Base-by-base conservation (phyloP, 2,113 vertebrate genomes). In the Lepidothrix coronata region DNA sequence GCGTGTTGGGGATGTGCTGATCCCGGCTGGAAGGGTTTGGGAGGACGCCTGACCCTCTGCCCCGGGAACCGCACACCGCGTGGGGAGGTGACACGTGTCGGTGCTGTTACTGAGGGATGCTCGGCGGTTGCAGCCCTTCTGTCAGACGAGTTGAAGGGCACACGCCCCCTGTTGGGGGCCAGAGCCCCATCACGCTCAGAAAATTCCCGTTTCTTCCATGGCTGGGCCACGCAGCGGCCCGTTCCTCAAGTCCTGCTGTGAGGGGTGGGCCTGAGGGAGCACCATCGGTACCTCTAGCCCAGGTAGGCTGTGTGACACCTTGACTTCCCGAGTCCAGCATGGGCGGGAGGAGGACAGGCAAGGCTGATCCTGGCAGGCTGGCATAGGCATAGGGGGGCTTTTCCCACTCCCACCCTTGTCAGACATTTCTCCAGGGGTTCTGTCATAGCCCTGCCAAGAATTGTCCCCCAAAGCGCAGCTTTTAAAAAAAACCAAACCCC, bases 11-110 rank as follows among this genome's bases (percentile, higher is more conserved):
- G 55, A 12, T 0, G 0, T 3, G 21, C 49, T 77, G 27, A 6
- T 4, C 11, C 6, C 3, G 2, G 43, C n/a, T 75, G 6, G 51
- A 11, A 20, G 12, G 27, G 4, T 2, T 1, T 1, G 4, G 14
- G 57, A 55, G n/a, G 8, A 11, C 0, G 6, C 23, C 24, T 11
- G 7, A 33, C 2, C 4, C 35, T 57, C 31, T 48, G 43, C 37
- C 13, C 0, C 0, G 14, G 54, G 16, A 4, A 10, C 14, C 12
- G n/a, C 0, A 1, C 0, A 2, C 12, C 6, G 0, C 3, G 2
- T 3, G 19, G 37, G 65, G 48, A 58, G n/a, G 43, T 1, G 6
- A 14, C 0, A 15, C 0, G 0, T 16, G 27, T 9, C 0, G 0
- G 5, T 31, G 74, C 61, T 51, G 59, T 4, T 39, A 43, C n/a